Percentiles rank a stretch among this genome's conserved stretches.
Conservation (phyloP, 2,113 vertebrate species). For the Petaurus breviceps region DNA sequence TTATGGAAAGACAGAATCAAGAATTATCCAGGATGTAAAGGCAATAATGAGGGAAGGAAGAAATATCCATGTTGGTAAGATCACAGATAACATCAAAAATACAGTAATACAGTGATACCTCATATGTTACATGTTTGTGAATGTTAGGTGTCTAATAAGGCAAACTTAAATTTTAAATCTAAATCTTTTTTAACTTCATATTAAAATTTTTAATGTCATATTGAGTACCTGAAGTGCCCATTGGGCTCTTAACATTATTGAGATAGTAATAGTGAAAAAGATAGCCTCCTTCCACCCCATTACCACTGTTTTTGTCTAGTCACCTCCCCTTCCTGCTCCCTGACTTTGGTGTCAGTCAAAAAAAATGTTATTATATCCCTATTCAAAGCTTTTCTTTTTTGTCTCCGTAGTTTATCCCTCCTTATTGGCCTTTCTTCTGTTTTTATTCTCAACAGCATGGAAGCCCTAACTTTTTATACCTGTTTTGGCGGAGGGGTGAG, state of each 20-base stretch:
- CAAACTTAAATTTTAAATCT: background rate
- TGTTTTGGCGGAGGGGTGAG: background rate
- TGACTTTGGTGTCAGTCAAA: accelerated
- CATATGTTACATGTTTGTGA: background rate
- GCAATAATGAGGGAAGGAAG: background rate
- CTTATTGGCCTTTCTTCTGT: background rate
- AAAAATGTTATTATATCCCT: accelerated
- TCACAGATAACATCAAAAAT: background rate
- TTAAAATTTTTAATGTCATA: background rate
- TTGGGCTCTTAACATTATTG: background rate
- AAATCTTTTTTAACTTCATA: background rate
- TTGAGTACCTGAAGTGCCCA: background rate
- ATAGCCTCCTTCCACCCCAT: background rate
- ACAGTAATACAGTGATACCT: background rate
- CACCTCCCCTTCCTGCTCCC: background rate
- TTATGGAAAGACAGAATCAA: background rate
- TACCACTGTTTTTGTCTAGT: background rate
- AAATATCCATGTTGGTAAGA: background rate
- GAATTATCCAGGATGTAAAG: background rate
- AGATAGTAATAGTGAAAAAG: background rate
- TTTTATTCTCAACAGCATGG: background rate
- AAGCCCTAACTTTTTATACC: background rate
- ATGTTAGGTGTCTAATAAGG: background rate
- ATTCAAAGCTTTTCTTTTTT: background rate
- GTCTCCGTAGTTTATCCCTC: background rate